Evolutionary conservation across 2,797 vertebrate genomes (phyloP).

Genomic region (Sebastiscus albofasciatus): DNA sequence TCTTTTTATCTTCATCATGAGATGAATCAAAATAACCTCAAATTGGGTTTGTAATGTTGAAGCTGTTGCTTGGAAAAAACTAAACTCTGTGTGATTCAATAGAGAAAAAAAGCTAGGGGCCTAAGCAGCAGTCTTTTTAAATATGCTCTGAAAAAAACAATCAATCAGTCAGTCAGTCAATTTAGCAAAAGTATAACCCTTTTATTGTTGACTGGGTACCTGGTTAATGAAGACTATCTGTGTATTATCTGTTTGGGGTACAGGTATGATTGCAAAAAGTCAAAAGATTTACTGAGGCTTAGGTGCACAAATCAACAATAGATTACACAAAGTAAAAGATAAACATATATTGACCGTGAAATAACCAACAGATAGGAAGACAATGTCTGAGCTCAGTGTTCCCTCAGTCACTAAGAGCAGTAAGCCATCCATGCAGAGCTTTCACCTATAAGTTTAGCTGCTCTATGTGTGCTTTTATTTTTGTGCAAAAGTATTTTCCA

Average conservation of each 20-base stretch:
- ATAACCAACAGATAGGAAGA: background rate
- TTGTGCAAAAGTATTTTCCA: background rate
- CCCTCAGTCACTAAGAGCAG: background rate
- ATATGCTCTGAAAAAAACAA: background rate
- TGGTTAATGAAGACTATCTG: constrained; percentile 5
- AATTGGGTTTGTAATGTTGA: background rate
- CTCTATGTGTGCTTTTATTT: background rate
- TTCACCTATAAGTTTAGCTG: background rate
- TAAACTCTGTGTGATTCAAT: background rate
- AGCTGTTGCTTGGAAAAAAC: background rate
- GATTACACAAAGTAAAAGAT: background rate
- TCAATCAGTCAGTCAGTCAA: too few species aligned
- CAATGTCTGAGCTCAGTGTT: background rate
- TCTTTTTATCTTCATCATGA: background rate
- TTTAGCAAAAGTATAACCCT: background rate
- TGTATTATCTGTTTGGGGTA: background rate
- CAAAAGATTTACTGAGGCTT: background rate
- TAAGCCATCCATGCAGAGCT: background rate
- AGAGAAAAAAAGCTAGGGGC: background rate
- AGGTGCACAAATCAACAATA: background rate
- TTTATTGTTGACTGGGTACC: background rate
- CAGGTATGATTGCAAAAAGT: background rate
- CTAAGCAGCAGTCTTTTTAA: background rate
- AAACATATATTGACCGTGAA: background rate
- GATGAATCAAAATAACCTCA: background rate